These are phyloP conservation scores for Brenthis hecate DNA, from an alignment of 2,888 invertebrate genomes.

Conservation along the genomic window DNA sequence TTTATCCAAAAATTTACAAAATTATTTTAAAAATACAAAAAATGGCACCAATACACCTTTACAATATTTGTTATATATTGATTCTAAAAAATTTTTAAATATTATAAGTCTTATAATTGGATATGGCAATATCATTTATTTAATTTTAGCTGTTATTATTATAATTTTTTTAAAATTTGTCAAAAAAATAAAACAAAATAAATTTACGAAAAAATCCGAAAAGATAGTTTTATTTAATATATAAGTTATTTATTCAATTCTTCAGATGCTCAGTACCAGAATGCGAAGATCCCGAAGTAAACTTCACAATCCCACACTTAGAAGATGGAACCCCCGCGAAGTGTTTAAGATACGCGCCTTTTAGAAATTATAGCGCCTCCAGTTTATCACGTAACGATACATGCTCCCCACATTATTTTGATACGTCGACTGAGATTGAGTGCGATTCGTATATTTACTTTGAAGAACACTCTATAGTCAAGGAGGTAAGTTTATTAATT, in stretches of 20 bases:
- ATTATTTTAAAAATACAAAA: too few species aligned
- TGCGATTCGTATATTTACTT: constrained; percentile 69
- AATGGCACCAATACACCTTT: too few species aligned
- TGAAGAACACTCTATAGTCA: constrained; percentile 73
- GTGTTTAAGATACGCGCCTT: constrained; percentile 66
- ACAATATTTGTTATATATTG: too few species aligned
- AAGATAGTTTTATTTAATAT: neutral
- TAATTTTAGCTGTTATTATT: too few species aligned
- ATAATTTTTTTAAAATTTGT: too few species aligned
- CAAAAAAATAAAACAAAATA: neutral
- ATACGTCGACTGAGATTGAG: constrained; percentile 59
- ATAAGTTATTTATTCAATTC: constrained; percentile 10
- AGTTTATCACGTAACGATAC: constrained; percentile 46
- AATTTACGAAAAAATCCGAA: neutral
- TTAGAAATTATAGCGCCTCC: constrained; percentile 48
- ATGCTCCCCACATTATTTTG: constrained; percentile 65
- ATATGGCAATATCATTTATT: too few species aligned
- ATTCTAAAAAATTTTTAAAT: too few species aligned
- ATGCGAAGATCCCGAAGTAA: constrained; percentile 59
- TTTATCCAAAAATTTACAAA: too few species aligned
- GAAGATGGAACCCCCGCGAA: constrained; percentile 60
- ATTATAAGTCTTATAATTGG: too few species aligned
- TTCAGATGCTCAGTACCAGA: constrained; percentile 73
- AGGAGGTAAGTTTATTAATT: constrained; percentile 56
- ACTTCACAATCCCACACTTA: constrained; percentile 68